Evolutionary conservation across 1,140 invertebrate genomes (phyloP), one percentile per base, ranked within the genome.

Genomic region (Scaptomyza graminum): DNA sequence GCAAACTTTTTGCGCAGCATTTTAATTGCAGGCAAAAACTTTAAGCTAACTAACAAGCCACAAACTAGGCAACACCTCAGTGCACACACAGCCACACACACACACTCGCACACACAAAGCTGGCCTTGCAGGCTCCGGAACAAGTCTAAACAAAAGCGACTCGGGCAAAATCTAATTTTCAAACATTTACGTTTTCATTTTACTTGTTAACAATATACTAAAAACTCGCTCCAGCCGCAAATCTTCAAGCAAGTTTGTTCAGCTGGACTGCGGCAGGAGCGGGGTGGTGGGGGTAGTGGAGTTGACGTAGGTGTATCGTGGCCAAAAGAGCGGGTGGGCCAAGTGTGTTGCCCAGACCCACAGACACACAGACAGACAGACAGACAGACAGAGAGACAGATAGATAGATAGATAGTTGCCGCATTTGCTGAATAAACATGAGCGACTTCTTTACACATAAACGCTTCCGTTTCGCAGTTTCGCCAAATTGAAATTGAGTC

Each of bases 141-240:
- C 57, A 54, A 8, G 70, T 71, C 76, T 76, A 76, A 84, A 84
- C 81, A 84, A 84, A 84, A 74, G 81, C 81, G 65, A 70, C 76
- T 84, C 63, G 60, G 65, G 62, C 74, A 59, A 85, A 90, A 87
- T 90, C 87, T 84, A 90, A 90, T 90, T 90, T 89, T 74, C 87
- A 80, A 90, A 90, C 87, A 90, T 90, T 90, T 90, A 79, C 82
- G 79, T 83, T 90, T 85, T 87, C 80, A 90, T 90, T 88, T 76
- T 80, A 76, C 79, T 83, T 90, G 87, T 90, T 87, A 80, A 83
- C 81, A 87, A 87, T 74, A 75, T 76, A 71, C 65, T 67, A 77
- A 71, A 72, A 67, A 67, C 57, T 51, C 49, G 13, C 41, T 41
- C 47, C 25, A 66, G 62, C 61, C 68, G 47, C 69, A 72, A 72